Evolutionary conservation across 2,888 invertebrate species (phyloP), one percentile per base, ranked within the genome.

Genomic region (Ichneumoninae sp.): DNA sequence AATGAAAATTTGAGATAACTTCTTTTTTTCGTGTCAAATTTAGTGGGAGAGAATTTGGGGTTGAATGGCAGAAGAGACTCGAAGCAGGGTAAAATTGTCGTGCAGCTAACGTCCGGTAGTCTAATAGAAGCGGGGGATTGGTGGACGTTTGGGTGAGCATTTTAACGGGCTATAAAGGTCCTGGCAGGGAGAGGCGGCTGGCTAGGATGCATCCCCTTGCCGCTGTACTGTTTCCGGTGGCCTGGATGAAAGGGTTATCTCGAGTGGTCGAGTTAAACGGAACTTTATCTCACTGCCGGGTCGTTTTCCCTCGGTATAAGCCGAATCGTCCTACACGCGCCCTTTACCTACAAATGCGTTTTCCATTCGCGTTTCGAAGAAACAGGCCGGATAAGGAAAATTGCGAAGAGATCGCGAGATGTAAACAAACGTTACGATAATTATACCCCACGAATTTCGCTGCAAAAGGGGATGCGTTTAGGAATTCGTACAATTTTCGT

Each of bases 241-340:
- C 76, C 52, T 54, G 95, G 87, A 95, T 96, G 84, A 95, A 87
- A 97, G 86, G 83, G 86, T 88, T 88, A 85, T 80, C 86, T 81
- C 77, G 78, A 63, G 71, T 66, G 50, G 78, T 78, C 70, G 79
- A 79, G 52, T 85, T 88, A 86, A 87, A 80, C 81, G 66, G 33
- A 73, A 47, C 54, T 79, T 87, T 66, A 69, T 70, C 70, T 36
- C 69, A 33, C 47, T 54, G 40, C 26, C 73, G 50, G 47, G 65
- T 75, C 65, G 75, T 76, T 76, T 63, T 36, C 40, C 54, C 52
- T 66, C 66, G 19, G 36, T 57, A 19, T 26, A 2, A 33, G 63
- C 50, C 50, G 30, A 65, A 30, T 52, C 22, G 26, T 52, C 65
- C 19, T 33, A 30, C 57, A 13, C 87, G 87, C 52, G 16, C 16